Conservation (phyloP, 2,797 vertebrate genomes). For the Epinephelus malabaricus region DNA sequence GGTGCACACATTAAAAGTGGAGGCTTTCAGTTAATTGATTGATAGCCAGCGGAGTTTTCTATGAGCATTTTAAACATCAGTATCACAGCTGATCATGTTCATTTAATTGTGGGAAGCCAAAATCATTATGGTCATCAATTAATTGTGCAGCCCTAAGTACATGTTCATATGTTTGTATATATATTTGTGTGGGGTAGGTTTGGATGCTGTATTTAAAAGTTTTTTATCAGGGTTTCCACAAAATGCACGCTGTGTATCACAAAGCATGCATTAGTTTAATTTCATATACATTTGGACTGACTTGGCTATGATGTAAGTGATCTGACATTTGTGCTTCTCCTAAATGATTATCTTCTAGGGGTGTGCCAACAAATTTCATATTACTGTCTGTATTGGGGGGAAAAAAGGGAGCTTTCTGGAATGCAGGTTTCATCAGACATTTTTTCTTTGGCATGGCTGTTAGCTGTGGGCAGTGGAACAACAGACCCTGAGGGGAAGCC, state of each 20-base stretch:
- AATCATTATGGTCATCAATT: too few relatives aligned
- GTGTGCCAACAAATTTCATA: constrained; percentile 59
- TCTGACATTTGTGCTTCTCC: constrained; percentile 31
- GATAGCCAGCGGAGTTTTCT: too few relatives aligned
- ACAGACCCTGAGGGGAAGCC: constrained; percentile 73
- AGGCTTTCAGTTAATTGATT: too few relatives aligned
- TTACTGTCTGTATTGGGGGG: constrained; percentile 27
- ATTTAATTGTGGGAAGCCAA: too few relatives aligned
- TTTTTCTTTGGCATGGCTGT: constrained; percentile 63
- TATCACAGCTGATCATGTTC: too few relatives aligned
- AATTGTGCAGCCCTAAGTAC: too few relatives aligned
- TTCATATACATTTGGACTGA: not conserved
- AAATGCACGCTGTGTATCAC: not conserved
- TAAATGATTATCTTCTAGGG: constrained; percentile 39
- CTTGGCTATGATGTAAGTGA: constrained; percentile 8
- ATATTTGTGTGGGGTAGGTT: not conserved
- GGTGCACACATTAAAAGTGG: too few relatives aligned
- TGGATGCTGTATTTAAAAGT: not conserved
- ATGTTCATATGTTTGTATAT: constrained; percentile 11
- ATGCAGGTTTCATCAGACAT: constrained; percentile 62
- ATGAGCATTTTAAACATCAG: too few relatives aligned
- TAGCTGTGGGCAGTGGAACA: constrained; percentile 73
- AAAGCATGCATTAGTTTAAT: constrained; percentile 12
- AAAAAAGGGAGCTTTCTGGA: constrained; percentile 32
- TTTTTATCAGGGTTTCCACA: not conserved